Base-by-base conservation (phyloP, 1,140 invertebrate genomes). In the Hyles vespertilio region DNA sequence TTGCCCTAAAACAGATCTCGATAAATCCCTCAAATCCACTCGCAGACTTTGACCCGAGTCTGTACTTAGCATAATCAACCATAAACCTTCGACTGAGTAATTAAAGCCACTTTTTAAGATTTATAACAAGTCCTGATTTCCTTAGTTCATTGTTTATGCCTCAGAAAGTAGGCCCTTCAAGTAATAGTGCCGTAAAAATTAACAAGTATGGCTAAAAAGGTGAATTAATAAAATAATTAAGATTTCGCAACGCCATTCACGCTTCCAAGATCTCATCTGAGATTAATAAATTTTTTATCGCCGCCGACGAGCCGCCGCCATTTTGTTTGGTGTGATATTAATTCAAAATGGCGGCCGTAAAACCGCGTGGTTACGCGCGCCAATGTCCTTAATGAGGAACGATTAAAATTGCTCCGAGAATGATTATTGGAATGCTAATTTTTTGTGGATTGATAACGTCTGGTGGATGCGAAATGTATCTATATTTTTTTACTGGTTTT, bases 301-400 rank as follows among this genome's bases (percentile, higher is more conserved):
- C 77, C 68, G 70, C 50, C 58, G 62, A 49, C 66, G 51, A 50
- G 58, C 63, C 57, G 53, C 64, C 61, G 79, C 81, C 81, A 84
- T 84, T 79, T 86, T 83, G 81, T 86, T 78, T 84, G 75, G 73
- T 66, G 78, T 67, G 67, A 72, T 84, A 84, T 83, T 83, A 82
- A 87, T 82, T 82, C 79, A 84, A 84, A 79, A 87, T 84, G 84
- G 79, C 79, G 51, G 58, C 57, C 74, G 61, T 78, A 74, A 81
- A 83, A 79, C 71, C 71, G 71, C 70, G 79, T 72, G 78, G 79
- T 80, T 79, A 83, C 79, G 77, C 74, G 67, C 59, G 69, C 73
- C 73, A 67, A 82, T 82, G 82, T 74, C 69, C 79, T 82, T 84
- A 83, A 87, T 87, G 81, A 84, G 80, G 59, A 74, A 77, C 79